Base-by-base conservation (phyloP, 1,140 invertebrate species). In the Drosophila lacertosa region DNA sequence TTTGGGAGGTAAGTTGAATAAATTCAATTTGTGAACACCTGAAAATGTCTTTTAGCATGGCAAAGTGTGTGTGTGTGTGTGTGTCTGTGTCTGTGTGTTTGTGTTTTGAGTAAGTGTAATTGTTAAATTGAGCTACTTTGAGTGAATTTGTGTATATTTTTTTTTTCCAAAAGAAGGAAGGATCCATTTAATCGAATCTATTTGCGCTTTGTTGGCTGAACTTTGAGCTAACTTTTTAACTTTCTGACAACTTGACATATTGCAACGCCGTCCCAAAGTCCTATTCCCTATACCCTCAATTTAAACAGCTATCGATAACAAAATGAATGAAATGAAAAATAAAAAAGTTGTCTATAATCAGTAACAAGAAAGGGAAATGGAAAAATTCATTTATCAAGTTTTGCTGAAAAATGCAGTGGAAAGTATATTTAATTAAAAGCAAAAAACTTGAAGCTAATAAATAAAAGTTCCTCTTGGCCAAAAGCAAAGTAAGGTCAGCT, bases 371-470 rank as follows among this genome's bases (percentile, higher is more conserved):
- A 35, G 9, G 32, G 54, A 51, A 29, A 13, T 22, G 20, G n/a
- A 26, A 20, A 13, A 57, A 32, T 53, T 77, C 82, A 81, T 86
- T 81, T 79, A 74, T 83, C 80, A 83, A 83, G 80, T 69, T 83
- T 50, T 33, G 40, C 13, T 53, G 58, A 51, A 51, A 81, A 81
- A 74, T 73, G 66, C 82, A 42, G 20, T 69, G 47, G 39, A 73
- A 76, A 76, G 60, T 78, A 57, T 80, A 80, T 84, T 86, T 81
- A 88, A 86, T 86, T 86, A 86, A 86, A 77, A 50, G 58, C 64
- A 32, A 72, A 86, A 86, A 88, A 81, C 50, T 86, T 77, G 68
- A 72, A 55, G 74, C 77, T 76, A 84, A 86, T 80, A 86, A 84
- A 86, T 77, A 88, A 77, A 86, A 88, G 63, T 73, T 33, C 7